A percentile compares a stretch with the other conserved stretches of the same genome.
Conservation (phyloP, 2,113 vertebrate species). For the Sander vitreus region DNA sequence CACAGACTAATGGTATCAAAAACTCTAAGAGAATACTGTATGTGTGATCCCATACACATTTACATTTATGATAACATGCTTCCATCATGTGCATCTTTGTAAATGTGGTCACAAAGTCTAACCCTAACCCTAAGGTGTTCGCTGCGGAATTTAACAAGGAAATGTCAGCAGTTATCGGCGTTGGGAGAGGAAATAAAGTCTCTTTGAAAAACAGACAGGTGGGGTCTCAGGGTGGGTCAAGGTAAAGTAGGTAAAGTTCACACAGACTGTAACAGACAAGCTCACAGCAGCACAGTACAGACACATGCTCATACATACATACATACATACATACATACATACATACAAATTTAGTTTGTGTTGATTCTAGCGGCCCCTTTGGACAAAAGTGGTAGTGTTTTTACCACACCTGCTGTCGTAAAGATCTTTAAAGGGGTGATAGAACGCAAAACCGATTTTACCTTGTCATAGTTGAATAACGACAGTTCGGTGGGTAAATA, state of each 20-base stretch:
- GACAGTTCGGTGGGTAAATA: no score
- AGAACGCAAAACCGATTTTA: no score
- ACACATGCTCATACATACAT: no score
- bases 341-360: no score
- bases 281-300: neutral
- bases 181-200: neutral
- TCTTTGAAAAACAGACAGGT: constrained; percentile 17
- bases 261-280: neutral
- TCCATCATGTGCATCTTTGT: constrained; percentile 4
- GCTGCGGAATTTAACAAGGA: constrained; percentile 30
- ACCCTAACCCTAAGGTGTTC: neutral
- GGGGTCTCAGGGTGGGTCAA: constrained; percentile 10
- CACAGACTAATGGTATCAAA: neutral
- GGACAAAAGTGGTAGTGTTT: no score
- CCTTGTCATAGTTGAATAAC: no score
- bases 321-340: no score
- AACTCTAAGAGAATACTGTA: neutral
- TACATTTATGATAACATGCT: constrained; percentile 14
- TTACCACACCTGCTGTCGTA: no score
- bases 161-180: constrained; percentile 1
- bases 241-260: constrained; percentile 2
- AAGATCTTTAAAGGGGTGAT: no score
- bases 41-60: constrained; percentile 1
- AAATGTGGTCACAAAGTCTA: neutral
- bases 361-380: no score